These are phyloP conservation scores for Actinernus sp. DNA, from an alignment of 92 coral and sea anemone genomes.

Conservation along the genomic window DNA sequence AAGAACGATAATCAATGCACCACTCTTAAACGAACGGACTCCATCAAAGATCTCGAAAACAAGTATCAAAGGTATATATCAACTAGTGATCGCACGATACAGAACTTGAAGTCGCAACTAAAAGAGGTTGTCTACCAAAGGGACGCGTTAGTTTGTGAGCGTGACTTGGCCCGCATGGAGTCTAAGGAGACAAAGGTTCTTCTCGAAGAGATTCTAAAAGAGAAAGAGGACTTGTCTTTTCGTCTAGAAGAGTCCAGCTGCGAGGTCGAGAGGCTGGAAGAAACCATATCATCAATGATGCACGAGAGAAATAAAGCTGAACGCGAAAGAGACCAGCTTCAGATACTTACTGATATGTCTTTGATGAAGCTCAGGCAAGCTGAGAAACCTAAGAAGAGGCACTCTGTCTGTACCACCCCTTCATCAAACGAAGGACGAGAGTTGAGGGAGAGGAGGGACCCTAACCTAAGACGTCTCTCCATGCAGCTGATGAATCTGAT, in stretches of 20 bases:
- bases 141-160: conserved; percentile 64
- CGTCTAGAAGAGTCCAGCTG: conserved; percentile 79
- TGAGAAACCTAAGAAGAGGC: conserved; percentile 79
- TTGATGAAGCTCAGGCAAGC: conserved; percentile 86
- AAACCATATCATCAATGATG: conserved; percentile 68
- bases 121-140: conserved; percentile 65
- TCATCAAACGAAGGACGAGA: conserved; percentile 7
- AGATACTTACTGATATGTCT: conserved; percentile 84
- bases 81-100: conserved; percentile 86
- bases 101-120: conserved; percentile 78
- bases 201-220: conserved; percentile 70
- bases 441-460: conserved; percentile 49
- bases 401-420: conserved; percentile 53
- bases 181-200: conserved; percentile 50
- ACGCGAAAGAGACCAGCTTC: conserved; percentile 87
- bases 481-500: conserved; percentile 71
- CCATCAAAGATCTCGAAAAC: conserved; percentile 71
- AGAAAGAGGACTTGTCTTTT: conserved; percentile 58
- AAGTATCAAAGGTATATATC: conserved; percentile 80
- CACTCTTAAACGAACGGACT: conserved; percentile 54
- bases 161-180: conserved; percentile 49
- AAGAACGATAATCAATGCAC: conserved; percentile 15
- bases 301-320: conserved; percentile 79
- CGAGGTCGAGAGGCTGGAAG: conserved; percentile 83
- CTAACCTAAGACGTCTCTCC: conserved; percentile 72